phyloP scores from a whole-genome alignment of 2,113 vertebrate genomes.

The Ascaphus truei region DNA sequence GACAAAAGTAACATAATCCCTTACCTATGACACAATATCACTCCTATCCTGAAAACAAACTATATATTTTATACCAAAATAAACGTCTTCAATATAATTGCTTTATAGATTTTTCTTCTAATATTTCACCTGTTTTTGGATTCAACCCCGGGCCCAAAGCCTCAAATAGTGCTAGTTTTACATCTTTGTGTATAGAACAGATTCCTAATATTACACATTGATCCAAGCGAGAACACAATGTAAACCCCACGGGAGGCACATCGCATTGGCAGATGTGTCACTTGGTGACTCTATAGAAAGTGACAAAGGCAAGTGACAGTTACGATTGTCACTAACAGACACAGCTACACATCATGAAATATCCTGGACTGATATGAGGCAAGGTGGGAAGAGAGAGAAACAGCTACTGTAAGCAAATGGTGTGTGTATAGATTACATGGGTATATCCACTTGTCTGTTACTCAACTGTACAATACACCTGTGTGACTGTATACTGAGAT shows the following conservation, averaged over 20 bases:
- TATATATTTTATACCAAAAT: slow-evolving; percentile 22
- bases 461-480: not conserved
- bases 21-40: not conserved
- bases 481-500: not conserved
- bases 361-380: not conserved
- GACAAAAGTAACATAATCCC: not conserved
- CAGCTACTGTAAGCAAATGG: no score
- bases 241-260: not conserved
- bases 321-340: slow-evolving; percentile 9
- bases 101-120: not conserved
- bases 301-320: slow-evolving; percentile 4
- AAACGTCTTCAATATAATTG: slow-evolving; percentile 2
- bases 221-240: not conserved
- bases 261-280: slow-evolving; percentile 10
- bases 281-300: not conserved
- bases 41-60: slow-evolving; percentile 5
- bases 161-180: not conserved
- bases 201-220: not conserved
- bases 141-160: not conserved
- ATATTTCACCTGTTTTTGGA: not conserved
- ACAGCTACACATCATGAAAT: not conserved
- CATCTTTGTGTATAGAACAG: not conserved
- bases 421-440: not conserved
- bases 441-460: not conserved
- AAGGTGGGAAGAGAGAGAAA: not conserved